Evolutionary conservation across 2,888 invertebrate species (phyloP).

Genomic region (Drosophila neonasuta): DNA sequence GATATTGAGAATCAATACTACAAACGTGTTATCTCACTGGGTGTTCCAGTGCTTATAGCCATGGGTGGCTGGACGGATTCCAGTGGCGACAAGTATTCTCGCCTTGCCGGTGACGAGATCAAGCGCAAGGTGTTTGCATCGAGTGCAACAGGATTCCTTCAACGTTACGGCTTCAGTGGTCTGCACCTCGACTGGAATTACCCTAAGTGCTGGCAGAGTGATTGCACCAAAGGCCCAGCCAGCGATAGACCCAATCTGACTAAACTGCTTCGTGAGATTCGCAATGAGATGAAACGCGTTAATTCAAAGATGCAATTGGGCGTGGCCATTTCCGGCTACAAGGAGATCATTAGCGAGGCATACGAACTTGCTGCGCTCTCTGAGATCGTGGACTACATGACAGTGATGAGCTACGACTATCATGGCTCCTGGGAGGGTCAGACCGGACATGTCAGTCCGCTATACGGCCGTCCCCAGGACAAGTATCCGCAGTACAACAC

Average conservation of each 20-base stretch:
- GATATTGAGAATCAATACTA: constrained; percentile 94
- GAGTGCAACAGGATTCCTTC: constrained; percentile 87
- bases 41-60: constrained; percentile 87
- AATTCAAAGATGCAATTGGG: constrained; percentile 87
- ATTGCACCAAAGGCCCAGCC: constrained; percentile 90
- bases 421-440: constrained; percentile 93
- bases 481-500: constrained; percentile 89
- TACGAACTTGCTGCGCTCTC: constrained; percentile 90
- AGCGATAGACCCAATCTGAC: constrained; percentile 91
- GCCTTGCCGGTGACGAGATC: constrained; percentile 87
- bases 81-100: constrained; percentile 92
- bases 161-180: constrained; percentile 90
- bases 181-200: constrained; percentile 97
- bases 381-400: constrained; percentile 89
- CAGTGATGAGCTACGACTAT: constrained; percentile 94
- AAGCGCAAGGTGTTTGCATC: constrained; percentile 88
- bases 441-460: constrained; percentile 92
- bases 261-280: constrained; percentile 87
- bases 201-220: constrained; percentile 96
- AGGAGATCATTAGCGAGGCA: constrained; percentile 93
- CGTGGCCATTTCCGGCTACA: constrained; percentile 93
- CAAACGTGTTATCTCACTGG: constrained; percentile 88
- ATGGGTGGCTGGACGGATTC: constrained; percentile 98
- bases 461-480: constrained; percentile 87
- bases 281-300: constrained; percentile 74